These are phyloP conservation scores for Ciconia maguari DNA, from an alignment of 2,113 vertebrate species.

Conservation along the genomic window DNA sequence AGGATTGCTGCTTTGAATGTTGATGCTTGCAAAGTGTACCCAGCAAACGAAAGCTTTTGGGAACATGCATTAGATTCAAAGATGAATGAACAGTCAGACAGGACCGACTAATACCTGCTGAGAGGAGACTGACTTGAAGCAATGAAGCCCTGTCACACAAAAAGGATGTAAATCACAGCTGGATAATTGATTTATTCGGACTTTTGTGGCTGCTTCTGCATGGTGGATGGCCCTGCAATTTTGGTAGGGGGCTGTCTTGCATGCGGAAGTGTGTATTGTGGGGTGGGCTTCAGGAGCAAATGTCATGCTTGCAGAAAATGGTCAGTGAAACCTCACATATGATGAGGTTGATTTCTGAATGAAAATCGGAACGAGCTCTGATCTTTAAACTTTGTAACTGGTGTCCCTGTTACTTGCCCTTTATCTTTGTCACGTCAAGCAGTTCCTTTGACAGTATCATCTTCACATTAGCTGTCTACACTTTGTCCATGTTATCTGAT, in stretches of 20 bases:
- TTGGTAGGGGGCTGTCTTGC: not conserved
- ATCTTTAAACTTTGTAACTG: not conserved
- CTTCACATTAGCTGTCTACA: not conserved
- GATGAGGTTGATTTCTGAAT: not conserved
- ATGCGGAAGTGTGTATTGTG: too few species aligned
- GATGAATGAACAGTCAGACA: not conserved
- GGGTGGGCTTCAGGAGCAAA: not conserved
- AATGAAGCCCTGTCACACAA: not conserved
- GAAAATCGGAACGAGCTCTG: not conserved
- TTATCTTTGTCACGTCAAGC: not conserved
- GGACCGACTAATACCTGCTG: not conserved
- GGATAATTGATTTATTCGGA: not conserved
- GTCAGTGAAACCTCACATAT: not conserved
- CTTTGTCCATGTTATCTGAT: not conserved
- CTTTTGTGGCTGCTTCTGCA: not conserved
- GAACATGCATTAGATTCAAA: not conserved
- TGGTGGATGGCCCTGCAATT: not conserved
- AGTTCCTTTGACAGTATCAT: not conserved
- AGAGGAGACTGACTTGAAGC: not conserved
- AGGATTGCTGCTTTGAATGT: not conserved
- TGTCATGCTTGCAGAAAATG: not conserved
- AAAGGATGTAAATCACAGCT: not conserved
- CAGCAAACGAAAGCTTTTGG: not conserved
- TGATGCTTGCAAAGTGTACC: not conserved
- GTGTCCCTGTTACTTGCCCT: not conserved